Evolutionary conservation across 2,888 invertebrate genomes (phyloP).

Genomic region (Cyrtodaria siliqua): DNA sequence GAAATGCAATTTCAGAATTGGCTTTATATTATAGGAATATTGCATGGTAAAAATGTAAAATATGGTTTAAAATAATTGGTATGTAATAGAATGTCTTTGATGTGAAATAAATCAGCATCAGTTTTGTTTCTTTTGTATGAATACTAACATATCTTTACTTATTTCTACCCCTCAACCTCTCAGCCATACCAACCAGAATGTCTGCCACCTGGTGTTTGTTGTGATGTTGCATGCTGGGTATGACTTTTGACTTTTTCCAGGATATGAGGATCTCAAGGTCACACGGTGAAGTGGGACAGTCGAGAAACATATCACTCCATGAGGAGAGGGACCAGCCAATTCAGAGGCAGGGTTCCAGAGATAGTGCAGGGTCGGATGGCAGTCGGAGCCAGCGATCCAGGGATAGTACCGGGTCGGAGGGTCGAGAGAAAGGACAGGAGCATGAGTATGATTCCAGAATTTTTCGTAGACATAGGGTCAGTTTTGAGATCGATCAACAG

Average conservation of each 20-base stretch:
- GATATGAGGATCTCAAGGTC: constrained; percentile 60
- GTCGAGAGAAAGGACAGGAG: constrained; percentile 31
- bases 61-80: too few species aligned
- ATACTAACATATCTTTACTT: background rate
- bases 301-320: constrained; percentile 49
- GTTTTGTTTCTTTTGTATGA: background rate
- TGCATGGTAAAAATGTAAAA: too few species aligned
- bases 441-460: constrained; percentile 60
- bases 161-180: constrained; percentile 4
- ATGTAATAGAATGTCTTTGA: too few species aligned
- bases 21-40: too few species aligned
- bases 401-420: constrained; percentile 51
- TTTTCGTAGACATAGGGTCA: constrained; percentile 61
- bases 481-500: constrained; percentile 47
- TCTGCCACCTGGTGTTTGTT: constrained; percentile 18
- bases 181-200: constrained; percentile 5
- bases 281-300: constrained; percentile 52
- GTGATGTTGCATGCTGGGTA: constrained; percentile 36
- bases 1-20: too few species aligned
- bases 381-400: constrained; percentile 6
- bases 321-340: constrained; percentile 37
- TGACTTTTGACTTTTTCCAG: constrained; percentile 25
- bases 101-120: background rate
- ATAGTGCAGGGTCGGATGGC: constrained; percentile 16
- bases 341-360: constrained; percentile 56